Evolutionary conservation across 2,113 vertebrate genomes (phyloP).

Genomic region (Mesocricetus auratus): DNA sequence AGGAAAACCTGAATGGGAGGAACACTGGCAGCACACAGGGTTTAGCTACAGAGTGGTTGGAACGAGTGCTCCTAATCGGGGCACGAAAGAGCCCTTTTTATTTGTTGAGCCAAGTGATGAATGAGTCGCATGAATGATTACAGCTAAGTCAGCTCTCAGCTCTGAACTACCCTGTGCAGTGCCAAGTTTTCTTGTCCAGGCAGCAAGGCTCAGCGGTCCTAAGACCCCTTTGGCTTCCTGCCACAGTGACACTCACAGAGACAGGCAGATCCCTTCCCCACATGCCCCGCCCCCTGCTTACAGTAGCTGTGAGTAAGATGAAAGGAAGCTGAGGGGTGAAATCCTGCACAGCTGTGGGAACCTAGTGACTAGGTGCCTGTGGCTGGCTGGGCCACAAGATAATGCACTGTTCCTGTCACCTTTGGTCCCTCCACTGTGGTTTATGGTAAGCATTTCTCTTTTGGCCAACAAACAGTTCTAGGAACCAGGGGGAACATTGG

Average conservation of each 20-base stretch:
- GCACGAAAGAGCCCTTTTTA: background rate
- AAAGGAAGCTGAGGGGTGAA: slow-evolving; percentile 66
- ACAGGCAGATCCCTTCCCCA: background rate
- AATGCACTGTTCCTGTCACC: slow-evolving; percentile 74
- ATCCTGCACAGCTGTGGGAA: background rate
- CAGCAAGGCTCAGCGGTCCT: background rate
- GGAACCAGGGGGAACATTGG: slow-evolving; percentile 65
- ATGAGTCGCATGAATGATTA: no score
- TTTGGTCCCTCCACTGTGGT: slow-evolving; percentile 55
- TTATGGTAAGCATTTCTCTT: slow-evolving; percentile 75
- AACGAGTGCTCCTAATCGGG: no score
- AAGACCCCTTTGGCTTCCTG: background rate
- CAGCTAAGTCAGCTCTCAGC: background rate
- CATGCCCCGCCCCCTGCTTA: background rate
- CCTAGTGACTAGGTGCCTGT: background rate
- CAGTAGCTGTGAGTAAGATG: slow-evolving; percentile 29
- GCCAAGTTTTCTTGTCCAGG: background rate
- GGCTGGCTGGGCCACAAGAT: slow-evolving; percentile 67
- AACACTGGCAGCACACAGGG: background rate
- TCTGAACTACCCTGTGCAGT: background rate
- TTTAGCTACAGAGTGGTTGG: background rate
- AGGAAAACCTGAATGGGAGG: background rate
- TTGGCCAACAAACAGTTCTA: slow-evolving; percentile 75
- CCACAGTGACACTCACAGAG: background rate
- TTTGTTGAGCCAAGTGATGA: background rate